phyloP scores from a whole-genome alignment of 2,113 vertebrate species.

The Periophthalmus modestus region DNA sequence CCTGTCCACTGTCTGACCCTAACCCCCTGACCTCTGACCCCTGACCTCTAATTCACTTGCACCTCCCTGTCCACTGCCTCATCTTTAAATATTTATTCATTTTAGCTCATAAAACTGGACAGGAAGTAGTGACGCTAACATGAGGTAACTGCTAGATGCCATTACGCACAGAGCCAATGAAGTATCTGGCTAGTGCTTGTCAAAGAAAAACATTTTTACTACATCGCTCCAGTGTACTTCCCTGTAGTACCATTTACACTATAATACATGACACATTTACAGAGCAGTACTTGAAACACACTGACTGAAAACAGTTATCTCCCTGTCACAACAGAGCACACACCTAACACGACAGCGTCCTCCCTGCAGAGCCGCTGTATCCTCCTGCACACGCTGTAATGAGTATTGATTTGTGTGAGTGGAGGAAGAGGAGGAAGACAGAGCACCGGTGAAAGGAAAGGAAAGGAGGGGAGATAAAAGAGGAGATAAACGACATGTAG shows the following conservation, averaged over 20 bases:
- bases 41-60: too few relatives aligned
- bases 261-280: not conserved
- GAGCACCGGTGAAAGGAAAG: too few relatives aligned
- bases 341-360: not conserved
- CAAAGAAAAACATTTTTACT: not conserved
- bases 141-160: too few relatives aligned
- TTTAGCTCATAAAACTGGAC: too few relatives aligned
- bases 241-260: not conserved
- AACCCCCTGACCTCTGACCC: too few relatives aligned
- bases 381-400: conserved; percentile 21
- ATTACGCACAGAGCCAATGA: not conserved
- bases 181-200: not conserved
- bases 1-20: too few relatives aligned
- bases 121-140: too few relatives aligned
- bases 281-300: not conserved
- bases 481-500: conserved; percentile 23
- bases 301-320: not conserved
- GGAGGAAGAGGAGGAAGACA: conserved; percentile 8
- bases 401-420: conserved; percentile 52
- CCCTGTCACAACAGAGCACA: not conserved
- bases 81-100: too few relatives aligned
- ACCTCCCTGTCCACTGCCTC: too few relatives aligned
- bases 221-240: not conserved
- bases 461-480: conserved; percentile 33
- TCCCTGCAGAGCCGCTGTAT: not conserved